Evolutionary conservation across 2,888 invertebrate species (phyloP).

Genomic region (Nesidiocoris tenuis): DNA sequence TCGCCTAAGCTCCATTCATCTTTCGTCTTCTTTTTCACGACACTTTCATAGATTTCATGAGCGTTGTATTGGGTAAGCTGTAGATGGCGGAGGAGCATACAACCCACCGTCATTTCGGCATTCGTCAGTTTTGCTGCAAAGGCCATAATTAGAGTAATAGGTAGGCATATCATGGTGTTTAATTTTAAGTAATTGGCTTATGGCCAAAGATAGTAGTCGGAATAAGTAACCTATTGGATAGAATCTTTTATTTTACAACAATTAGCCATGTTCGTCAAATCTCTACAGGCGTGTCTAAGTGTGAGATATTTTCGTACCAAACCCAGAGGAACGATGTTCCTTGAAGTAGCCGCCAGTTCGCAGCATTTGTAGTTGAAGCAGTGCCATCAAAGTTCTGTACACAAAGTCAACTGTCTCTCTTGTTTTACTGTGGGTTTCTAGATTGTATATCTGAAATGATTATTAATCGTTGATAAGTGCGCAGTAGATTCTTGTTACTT

Average conservation of each 20-base stretch:
- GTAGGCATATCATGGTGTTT: no score
- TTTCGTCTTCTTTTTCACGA: slow-evolving; percentile 27
- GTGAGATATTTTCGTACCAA: no score
- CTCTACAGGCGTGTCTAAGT: no score
- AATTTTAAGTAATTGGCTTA: no score
- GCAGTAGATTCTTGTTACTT: no score
- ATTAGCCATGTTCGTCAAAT: no score
- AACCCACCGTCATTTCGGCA: slow-evolving; percentile 63
- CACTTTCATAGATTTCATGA: slow-evolving; percentile 72
- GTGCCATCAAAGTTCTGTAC: slow-evolving; percentile 73
- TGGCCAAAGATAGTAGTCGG: no score
- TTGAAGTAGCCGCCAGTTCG: slow-evolving; percentile 67
- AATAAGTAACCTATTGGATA: no score
- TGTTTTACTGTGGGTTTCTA: slow-evolving; percentile 66
- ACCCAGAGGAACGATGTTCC: background rate
- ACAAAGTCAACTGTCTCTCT: slow-evolving; percentile 69
- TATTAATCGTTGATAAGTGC: no score
- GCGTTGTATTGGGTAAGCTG: slow-evolving; percentile 82
- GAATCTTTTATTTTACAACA: no score
- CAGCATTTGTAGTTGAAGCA: slow-evolving; percentile 70
- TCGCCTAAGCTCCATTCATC: slow-evolving; percentile 30
- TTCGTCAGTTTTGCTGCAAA: slow-evolving; percentile 56
- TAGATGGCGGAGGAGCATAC: slow-evolving; percentile 67
- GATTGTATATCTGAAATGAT: slow-evolving; percentile 57
- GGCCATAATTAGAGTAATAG: slow-evolving; percentile 13